These are phyloP conservation scores for Spilarctia lutea DNA, from an alignment of 2,888 invertebrate species.

Conservation along the genomic window DNA sequence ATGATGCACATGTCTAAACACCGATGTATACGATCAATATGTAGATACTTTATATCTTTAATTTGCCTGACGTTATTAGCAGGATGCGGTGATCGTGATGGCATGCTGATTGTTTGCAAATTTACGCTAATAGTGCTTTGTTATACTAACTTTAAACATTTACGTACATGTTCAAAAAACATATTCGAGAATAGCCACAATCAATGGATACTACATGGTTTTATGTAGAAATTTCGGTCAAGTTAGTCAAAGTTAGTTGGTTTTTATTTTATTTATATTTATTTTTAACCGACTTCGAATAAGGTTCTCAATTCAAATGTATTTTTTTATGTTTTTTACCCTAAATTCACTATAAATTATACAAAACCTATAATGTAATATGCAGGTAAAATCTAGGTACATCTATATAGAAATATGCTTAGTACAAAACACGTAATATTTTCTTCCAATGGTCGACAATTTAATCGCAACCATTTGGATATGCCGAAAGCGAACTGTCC, in stretches of 20 bases:
- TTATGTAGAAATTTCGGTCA: not conserved
- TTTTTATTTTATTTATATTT: too few species aligned
- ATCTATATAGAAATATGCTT: constrained; percentile 27
- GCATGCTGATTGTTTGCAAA: not conserved
- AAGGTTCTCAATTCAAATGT: too few species aligned
- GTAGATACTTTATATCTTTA: too few species aligned
- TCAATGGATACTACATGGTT: not conserved
- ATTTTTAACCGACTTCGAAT: too few species aligned
- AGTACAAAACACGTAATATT: constrained; percentile 35
- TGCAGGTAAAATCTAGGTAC: not conserved
- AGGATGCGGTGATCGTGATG: not conserved
- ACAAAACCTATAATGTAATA: not conserved
- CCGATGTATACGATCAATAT: too few species aligned
- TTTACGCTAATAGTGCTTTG: not conserved
- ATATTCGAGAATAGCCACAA: not conserved
- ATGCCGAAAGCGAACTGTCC: constrained; percentile 32
- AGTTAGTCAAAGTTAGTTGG: too few species aligned
- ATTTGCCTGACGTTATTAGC: too few species aligned
- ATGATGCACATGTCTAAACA: too few species aligned
- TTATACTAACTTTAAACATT: too few species aligned
- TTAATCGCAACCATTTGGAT: constrained; percentile 45
- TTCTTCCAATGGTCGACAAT: constrained; percentile 36
- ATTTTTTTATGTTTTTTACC: too few species aligned
- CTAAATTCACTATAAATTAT: too few species aligned
- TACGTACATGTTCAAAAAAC: not conserved